Base-by-base conservation (phyloP, 2,113 vertebrate genomes). In the Takifugu bimaculatus region DNA sequence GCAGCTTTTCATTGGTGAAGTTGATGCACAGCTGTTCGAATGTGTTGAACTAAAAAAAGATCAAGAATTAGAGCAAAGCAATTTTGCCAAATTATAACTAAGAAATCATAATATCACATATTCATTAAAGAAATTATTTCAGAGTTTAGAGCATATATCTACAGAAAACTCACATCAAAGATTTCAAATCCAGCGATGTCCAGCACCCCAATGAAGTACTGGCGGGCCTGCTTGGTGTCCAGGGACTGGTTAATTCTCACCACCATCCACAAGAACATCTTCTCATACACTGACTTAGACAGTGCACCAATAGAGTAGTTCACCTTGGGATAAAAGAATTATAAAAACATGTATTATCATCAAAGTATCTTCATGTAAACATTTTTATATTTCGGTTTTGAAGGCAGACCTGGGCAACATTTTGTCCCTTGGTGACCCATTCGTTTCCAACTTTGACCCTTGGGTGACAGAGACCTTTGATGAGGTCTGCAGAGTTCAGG, bases 371-470 rank as follows among this genome's bases (percentile, higher is more conserved):
- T 1, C 6, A 54, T 44, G 3, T 32, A 62, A 20, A 59, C 13
- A 42, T 20, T 4, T 13, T 13, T 12, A 26, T 13, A 29, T 43
- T 12, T 0, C 64, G 14, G 9, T 3, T 14, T 44, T 7, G 3
- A 42, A 11, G 0, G 15, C 15, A 59, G 87, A 95, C 93, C 93
- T 96, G 94, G 44, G 92, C 90, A 13, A 96, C 93, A 82, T 86
- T 96, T 57, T 95, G 94, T 32, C 94, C 93, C 72, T 95, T 94
- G 52, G 94, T 94, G 83, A 94, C 93, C 63, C 91, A 94, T 67
- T 95, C 93, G 2, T 94, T 95, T 43, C 93, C 93, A 0, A 95
- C 93, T 88, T 94, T 94, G 59, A 94, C 92, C 45, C 93, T 83
- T 5, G 94, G 93, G 50, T 89, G 93, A 70, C 91, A 93, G 27